Evolutionary conservation across 2,113 vertebrate species (phyloP).

Genomic region (Rana temporaria): DNA sequence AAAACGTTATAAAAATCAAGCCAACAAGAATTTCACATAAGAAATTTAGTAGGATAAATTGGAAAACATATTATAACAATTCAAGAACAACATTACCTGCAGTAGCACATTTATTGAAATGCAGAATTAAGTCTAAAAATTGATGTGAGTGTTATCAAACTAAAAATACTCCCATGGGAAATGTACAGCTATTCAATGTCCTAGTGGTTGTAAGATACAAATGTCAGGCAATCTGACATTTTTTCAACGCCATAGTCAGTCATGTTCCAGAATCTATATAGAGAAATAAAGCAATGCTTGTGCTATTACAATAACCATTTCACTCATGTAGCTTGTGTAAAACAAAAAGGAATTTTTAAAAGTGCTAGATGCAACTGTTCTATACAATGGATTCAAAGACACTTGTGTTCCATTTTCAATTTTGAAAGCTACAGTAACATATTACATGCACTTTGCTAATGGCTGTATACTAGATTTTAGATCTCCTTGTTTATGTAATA

Average conservation of each 20-base stretch:
- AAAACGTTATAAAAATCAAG: background rate
- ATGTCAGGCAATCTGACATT: background rate
- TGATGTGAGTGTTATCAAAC: background rate
- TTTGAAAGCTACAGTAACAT: background rate
- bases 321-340: background rate
- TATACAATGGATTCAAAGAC: background rate
- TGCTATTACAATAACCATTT: background rate
- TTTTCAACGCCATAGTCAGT: background rate
- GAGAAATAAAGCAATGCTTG: background rate
- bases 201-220: background rate
- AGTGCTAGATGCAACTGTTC: background rate
- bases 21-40: background rate
- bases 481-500: background rate
- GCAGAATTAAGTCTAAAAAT: background rate
- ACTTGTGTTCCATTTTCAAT: background rate
- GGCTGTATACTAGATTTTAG: background rate
- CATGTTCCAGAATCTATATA: background rate
- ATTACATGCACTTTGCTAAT: background rate
- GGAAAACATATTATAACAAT: background rate
- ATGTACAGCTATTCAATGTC: background rate
- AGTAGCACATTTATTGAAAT: no score
- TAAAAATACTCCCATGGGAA: background rate
- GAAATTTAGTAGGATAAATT: background rate
- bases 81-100: no score
- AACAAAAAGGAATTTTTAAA: background rate